phyloP scores from a whole-genome alignment of 2,797 vertebrate genomes.

The Morelia viridis region DNA sequence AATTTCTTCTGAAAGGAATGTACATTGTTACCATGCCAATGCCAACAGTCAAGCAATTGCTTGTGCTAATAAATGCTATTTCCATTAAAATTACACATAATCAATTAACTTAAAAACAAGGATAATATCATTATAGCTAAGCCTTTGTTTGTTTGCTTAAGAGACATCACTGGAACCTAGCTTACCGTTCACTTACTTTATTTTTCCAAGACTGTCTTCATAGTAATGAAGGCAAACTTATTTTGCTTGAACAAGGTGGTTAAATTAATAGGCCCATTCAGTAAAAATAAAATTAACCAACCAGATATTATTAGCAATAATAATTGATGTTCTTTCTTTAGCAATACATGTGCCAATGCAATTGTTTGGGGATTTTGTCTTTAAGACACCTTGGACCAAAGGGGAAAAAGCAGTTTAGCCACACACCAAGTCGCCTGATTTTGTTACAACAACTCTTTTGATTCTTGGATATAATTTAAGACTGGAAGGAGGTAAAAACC shows the following conservation, averaged over 20 bases:
- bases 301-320: neutral
- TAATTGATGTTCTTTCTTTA: neutral
- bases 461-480: no score
- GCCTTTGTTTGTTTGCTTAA: slow-evolving; percentile 3
- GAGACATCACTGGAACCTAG: neutral
- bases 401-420: neutral
- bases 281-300: neutral
- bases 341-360: neutral
- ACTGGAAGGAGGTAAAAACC: no score
- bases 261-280: neutral
- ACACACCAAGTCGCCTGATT: no score
- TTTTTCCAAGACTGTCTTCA: neutral
- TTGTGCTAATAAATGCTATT: slow-evolving; percentile 38
- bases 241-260: neutral
- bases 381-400: neutral
- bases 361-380: neutral
- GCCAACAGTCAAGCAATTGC: slow-evolving; percentile 16
- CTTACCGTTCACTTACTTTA: neutral
- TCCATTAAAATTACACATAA: neutral
- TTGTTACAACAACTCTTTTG: no score
- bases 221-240: neutral
- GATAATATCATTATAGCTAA: neutral
- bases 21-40: slow-evolving; percentile 29
- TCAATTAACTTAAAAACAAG: neutral
- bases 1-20: slow-evolving; percentile 50